phyloP scores from a whole-genome alignment of 2,797 vertebrate species.

The Phoeniculus purpureus region DNA sequence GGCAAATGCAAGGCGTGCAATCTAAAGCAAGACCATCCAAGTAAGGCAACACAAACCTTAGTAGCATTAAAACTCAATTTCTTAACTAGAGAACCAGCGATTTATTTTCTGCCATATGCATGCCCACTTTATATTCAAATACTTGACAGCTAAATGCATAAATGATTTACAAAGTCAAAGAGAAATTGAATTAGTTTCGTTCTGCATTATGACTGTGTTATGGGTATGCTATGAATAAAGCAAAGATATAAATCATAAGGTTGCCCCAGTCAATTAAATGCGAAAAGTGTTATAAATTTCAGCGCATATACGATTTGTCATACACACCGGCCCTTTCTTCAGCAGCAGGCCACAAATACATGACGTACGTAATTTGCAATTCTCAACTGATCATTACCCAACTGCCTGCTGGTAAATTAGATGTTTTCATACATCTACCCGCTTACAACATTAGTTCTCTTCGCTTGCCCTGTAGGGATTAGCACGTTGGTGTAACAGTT shows the following conservation, averaged over 20 bases:
- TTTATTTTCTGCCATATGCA: constrained; percentile 33
- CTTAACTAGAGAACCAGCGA: constrained; percentile 46
- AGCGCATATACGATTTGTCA: constrained; percentile 28
- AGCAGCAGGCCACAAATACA: constrained; percentile 35
- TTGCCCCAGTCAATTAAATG: constrained; percentile 50
- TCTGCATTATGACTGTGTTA: constrained; percentile 29
- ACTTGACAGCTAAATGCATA: constrained; percentile 41
- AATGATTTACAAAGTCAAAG: constrained; percentile 60
- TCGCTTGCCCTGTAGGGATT: constrained; percentile 21
- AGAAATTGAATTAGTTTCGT: constrained; percentile 50
- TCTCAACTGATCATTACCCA: constrained; percentile 62
- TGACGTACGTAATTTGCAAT: constrained; percentile 51
- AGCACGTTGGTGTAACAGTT: neutral
- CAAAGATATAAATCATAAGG: constrained; percentile 50
- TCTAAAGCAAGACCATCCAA: neutral
- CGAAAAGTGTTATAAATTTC: constrained; percentile 52
- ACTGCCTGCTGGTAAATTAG: constrained; percentile 58
- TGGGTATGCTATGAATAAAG: constrained; percentile 3
- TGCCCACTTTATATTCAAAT: constrained; percentile 50
- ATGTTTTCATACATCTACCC: constrained; percentile 45
- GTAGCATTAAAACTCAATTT: constrained; percentile 29
- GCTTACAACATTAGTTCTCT: constrained; percentile 41
- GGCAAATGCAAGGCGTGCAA: neutral
- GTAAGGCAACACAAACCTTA: constrained; percentile 9
- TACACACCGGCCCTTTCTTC: constrained; percentile 39